Conservation (phyloP, 2,113 vertebrate species). For the Sorex fumeus region DNA sequence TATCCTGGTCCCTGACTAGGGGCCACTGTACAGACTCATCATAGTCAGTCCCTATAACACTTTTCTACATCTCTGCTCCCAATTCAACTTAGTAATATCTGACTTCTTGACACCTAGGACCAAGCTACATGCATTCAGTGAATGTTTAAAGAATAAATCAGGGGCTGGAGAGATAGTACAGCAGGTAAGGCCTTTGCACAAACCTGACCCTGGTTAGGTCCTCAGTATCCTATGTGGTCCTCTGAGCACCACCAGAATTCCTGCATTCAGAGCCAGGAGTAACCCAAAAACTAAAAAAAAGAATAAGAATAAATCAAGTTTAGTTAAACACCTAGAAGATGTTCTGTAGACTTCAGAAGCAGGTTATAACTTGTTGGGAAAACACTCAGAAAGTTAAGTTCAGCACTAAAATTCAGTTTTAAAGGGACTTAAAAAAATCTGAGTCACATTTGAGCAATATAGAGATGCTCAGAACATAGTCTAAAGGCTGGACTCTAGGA, state of each 20-base stretch:
- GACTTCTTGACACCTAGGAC: not conserved
- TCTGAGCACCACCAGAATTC: too few relatives aligned
- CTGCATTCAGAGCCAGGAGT: too few relatives aligned
- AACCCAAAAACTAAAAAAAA: too few relatives aligned
- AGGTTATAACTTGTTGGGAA: constrained; percentile 12
- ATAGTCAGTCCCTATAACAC: not conserved
- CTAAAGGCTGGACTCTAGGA: constrained; percentile 28
- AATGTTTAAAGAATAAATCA: constrained; percentile 49
- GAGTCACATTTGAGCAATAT: constrained; percentile 31
- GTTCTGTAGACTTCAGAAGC: constrained; percentile 21
- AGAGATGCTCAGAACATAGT: not conserved
- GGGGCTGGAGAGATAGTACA: not conserved
- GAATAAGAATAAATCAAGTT: constrained; percentile 37
- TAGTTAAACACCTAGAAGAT: constrained; percentile 28
- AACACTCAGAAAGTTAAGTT: constrained; percentile 36
- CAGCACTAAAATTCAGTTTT: not conserved
- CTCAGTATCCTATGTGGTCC: too few relatives aligned
- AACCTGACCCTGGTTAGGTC: too few relatives aligned
- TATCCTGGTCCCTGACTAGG: not conserved
- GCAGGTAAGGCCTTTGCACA: too few relatives aligned
- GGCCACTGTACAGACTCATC: not conserved
- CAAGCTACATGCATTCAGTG: constrained; percentile 30
- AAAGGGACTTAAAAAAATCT: constrained; percentile 16
- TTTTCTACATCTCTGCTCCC: not conserved
- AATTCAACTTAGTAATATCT: not conserved